Evolutionary conservation across 2,797 vertebrate species (phyloP).

Genomic region (Enteromius unitaeniatus): DNA sequence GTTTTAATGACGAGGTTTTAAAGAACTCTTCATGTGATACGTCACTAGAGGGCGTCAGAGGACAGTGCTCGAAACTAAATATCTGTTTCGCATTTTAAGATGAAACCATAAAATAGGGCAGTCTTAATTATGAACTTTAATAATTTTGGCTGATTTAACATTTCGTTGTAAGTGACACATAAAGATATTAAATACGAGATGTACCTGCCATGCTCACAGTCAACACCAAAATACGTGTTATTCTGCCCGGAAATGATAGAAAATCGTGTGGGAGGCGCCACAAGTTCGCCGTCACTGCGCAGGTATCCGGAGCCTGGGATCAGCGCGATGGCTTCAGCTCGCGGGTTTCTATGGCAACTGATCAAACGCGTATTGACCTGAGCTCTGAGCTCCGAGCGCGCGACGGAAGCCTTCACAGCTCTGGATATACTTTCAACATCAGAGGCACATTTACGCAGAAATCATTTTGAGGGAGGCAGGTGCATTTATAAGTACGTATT

Average conservation of each 20-base stretch:
- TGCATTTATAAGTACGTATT: conserved; percentile 2
- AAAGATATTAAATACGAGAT: background rate
- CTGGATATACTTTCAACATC: background rate
- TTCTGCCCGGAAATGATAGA: background rate
- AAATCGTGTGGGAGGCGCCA: background rate
- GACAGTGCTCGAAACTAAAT: background rate
- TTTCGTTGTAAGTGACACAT: background rate
- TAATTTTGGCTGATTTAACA: background rate
- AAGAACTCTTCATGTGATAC: background rate
- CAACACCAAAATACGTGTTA: background rate
- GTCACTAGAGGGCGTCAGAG: conserved; percentile 59
- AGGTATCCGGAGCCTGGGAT: background rate
- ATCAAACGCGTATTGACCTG: background rate
- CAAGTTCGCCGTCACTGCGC: background rate
- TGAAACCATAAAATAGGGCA: background rate
- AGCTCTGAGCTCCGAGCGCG: background rate
- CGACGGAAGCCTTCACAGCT: background rate
- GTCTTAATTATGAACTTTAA: background rate
- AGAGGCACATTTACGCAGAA: too few species aligned
- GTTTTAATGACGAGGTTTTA: too few species aligned
- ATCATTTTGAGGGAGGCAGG: background rate
- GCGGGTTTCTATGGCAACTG: conserved; percentile 12
- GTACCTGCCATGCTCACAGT: background rate
- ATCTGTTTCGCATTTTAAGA: background rate
- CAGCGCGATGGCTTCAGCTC: background rate